Evolutionary conservation across 2,113 vertebrate genomes (phyloP), one percentile per base, ranked within the genome.

Genomic region (Verasper variegatus): DNA sequence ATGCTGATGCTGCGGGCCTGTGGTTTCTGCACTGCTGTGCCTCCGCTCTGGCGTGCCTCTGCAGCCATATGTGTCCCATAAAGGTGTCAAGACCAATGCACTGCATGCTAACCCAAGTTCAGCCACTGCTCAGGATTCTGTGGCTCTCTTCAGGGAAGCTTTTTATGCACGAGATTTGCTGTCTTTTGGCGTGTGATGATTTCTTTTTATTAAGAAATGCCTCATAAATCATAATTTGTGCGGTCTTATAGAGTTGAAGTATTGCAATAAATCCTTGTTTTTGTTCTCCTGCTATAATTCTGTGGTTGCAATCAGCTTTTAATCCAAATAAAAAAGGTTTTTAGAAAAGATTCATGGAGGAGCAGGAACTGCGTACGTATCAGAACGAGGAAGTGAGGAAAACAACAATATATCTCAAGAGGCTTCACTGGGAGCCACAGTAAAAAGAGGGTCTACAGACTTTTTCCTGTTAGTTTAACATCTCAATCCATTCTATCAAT

Each of bases 1-100:
- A 68, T 78, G 73, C 60, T 68, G 81, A 83, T 87, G 80, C 55
- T 81, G 45, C 55, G 80, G 81, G 78, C 85, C 73, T n/a, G 54
- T 73, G 76, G 37, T 73, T 76, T 81, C 23, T 26, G 55, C 3
- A 11, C 67, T 49, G 60, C 76, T 76, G 52, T 17, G 65, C 63
- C 70, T 77, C 63, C 40, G 23, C 74, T 79, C 47, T 66, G 72
- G 72, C 75, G 62, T 62, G 72, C 75, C 63, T 89, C 78, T 71
- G 54, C 7, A n/a, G 71, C 68, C 89, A 87, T 83, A 60, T 90
- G 89, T 74, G 80, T 74, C 71, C 75, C 81, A 83, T 91, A 92
- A 92, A 91, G 83, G 87, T 89, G 89, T 89, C 86, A 85, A 51
- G 24, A 68, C 81, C 69, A 76, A 86, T 86, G 81, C 79, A 78